phyloP scores from a whole-genome alignment of 2,797 vertebrate species.

The Paramormyrops hopkinsi region DNA sequence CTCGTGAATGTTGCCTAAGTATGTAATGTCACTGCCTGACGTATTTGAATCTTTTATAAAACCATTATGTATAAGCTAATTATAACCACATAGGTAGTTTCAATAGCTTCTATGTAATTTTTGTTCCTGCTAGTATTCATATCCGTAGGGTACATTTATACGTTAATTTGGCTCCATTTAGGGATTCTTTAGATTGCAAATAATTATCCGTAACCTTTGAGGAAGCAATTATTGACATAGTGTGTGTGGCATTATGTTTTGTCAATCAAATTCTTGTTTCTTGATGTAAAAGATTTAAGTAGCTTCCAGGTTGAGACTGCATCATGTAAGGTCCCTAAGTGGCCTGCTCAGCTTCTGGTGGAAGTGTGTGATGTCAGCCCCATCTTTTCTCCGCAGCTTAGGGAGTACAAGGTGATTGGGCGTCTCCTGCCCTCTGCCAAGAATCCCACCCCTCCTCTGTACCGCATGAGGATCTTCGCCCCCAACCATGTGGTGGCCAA shows the following conservation, averaged over 20 bases:
- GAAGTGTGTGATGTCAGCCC: background rate
- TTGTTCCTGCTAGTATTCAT: background rate
- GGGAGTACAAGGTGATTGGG: constrained; percentile 93
- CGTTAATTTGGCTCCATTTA: background rate
- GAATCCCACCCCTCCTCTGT: constrained; percentile 79
- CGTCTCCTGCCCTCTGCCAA: constrained; percentile 87
- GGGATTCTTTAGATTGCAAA: background rate
- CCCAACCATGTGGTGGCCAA: constrained; percentile 94
- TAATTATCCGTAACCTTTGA: background rate
- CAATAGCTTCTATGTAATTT: background rate
- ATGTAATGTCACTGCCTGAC: background rate
- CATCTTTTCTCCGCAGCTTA: constrained; percentile 58
- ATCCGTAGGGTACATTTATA: background rate
- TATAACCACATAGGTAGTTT: background rate
- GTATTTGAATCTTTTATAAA: background rate
- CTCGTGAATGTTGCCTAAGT: background rate
- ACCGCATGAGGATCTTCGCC: constrained; percentile 95
- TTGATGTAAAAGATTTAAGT: background rate
- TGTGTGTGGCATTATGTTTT: background rate
- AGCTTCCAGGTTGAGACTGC: background rate
- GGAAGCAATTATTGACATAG: background rate
- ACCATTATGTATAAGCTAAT: background rate
- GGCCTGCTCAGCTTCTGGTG: background rate
- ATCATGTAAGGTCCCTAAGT: background rate
- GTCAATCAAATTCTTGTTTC: background rate